Base-by-base conservation (phyloP, 2,888 invertebrate species). In the Adelognathus sp. region DNA sequence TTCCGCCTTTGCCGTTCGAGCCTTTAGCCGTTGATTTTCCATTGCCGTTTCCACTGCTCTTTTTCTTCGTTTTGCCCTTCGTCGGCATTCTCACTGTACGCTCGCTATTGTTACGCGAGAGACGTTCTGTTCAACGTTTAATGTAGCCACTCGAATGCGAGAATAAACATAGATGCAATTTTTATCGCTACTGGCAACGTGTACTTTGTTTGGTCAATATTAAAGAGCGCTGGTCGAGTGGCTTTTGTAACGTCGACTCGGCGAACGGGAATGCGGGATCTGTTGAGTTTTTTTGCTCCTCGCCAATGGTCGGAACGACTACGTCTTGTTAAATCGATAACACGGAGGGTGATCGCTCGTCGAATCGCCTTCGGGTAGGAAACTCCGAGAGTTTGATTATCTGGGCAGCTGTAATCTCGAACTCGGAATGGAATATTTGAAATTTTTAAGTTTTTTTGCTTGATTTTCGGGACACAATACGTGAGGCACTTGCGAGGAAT, bases 1-100 rank as follows among this genome's bases (percentile, higher is more conserved):
- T 86, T 4, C 78, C 81, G 18, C 76, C 80, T 75, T 82, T 70
- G 0, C 69, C 76, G 50, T 75, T 70, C 72, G 71, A 61, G 81
- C 63, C 81, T 87, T 83, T 69, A 3, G 18, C 24, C 76, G 76
- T 63, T 81, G 79, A 63, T 84, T 82, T 81, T 86, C 84, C 83
- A 66, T 85, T 86, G 7, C 75, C 82, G 14, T 81, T 84, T 60
- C 78, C 80, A 1, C 58, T 54, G 9, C 63, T 76, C 39, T 84
- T 87, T 60, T 85, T 87, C 54, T 84, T 87, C 31, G 69, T 69
- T 66, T 85, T 86, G 5, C 83, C 83, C 24, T 81, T 76, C 1
- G 70, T 77, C 58, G 80, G 56, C 82, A 83, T 84, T 27, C 41
- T 41, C 36, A 58, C 7, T n/a, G n/a, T n/a, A n/a, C 14, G 27